Evolutionary conservation across 2,113 vertebrate genomes (phyloP).

Genomic region (Pipa parva): DNA sequence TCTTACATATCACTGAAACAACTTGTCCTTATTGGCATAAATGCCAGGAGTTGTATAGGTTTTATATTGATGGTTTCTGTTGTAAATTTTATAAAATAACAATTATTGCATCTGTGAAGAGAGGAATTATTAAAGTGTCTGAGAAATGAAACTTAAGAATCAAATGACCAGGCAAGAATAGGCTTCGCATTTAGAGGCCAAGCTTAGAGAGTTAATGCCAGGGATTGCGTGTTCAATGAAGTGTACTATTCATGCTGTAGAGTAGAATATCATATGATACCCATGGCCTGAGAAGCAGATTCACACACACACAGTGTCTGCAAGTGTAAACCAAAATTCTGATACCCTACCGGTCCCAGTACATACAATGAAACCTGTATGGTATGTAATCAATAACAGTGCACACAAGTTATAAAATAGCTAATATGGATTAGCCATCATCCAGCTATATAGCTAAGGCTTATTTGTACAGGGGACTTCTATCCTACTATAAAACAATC

Average conservation of each 20-base stretch:
- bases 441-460: no score
- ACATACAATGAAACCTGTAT: no score
- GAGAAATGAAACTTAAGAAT: constrained; percentile 34
- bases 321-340: constrained; percentile 29
- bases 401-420: no score
- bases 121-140: constrained; percentile 23
- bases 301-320: constrained; percentile 10
- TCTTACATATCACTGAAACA: no score
- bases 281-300: constrained; percentile 17
- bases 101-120: constrained; percentile 18
- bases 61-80: no score
- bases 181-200: constrained; percentile 20
- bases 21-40: no score
- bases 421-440: no score
- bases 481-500: no score
- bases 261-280: constrained; percentile 25
- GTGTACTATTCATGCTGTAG: constrained; percentile 35
- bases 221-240: constrained; percentile 31
- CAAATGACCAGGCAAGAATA: constrained; percentile 20
- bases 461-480: no score
- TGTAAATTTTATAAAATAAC: constrained; percentile 25
- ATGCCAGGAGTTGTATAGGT: no score
- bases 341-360: constrained; percentile 27
- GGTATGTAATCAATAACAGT: not conserved
- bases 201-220: constrained; percentile 29